Evolutionary conservation across 2,888 invertebrate genomes (phyloP), one percentile per base, ranked within the genome.

Genomic region (Thera obeliscata): DNA sequence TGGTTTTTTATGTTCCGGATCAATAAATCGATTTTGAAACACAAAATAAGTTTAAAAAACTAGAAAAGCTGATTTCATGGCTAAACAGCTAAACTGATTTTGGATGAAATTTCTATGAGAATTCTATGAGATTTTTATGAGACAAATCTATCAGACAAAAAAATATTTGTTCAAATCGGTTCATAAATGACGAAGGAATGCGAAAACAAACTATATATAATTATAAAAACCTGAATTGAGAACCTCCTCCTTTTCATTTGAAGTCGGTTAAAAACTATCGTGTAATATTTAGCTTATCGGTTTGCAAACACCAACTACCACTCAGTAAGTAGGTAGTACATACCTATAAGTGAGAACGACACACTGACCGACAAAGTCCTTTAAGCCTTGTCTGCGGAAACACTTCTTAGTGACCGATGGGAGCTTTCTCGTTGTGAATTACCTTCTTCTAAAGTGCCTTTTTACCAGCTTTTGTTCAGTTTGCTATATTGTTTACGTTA

Each of bases 321-420:
- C 22, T 22, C 22, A 22, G 22, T 22, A 22, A 22, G 22, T 22
- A 22, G 22, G 22, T 7, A 46, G 43, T 46, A 33, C 22, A 50
- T 52, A 52, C 9, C 33, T 52, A 52, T 3, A 9, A 75, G 76
- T 71, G 76, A 73, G 76, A 78, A 77, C 77, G 87, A 78, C 87
- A 88, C 75, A 90, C 86, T 90, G 82, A 89, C 90, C 87, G 80
- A 89, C 83, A 78, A 85, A 85, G 80, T 83, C 84, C 85, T 84
- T 85, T 74, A 79, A 81, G 82, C 81, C 80, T 78, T 76, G 79
- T 69, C 76, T 76, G 74, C 81, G 82, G 84, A 87, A 84, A 83
- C 79, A 79, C 81, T 84, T 83, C 83, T 84, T 83, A 83, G 76
- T 77, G 75, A 76, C 77, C 73, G 68, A 72, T 76, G 75, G 72